phyloP scores from a whole-genome alignment of 2,888 invertebrate genomes.

The Stenichneumon culpator region DNA sequence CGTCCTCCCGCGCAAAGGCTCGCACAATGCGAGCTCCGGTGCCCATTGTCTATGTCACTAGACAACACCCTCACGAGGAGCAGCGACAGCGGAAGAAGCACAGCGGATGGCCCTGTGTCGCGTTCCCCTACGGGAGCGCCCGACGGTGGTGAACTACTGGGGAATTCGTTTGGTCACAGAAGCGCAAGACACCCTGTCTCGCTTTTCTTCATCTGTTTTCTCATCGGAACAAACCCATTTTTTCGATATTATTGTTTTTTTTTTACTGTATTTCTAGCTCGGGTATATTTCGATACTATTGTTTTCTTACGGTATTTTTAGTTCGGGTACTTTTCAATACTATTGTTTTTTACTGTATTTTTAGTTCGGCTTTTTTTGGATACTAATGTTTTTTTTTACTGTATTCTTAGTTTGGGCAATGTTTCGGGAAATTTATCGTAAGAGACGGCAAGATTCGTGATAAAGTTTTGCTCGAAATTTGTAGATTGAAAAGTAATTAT shows the following conservation, averaged over 20 bases:
- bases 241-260: too few species aligned
- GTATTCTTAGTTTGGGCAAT: not conserved
- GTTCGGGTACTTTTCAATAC: too few species aligned
- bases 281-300: too few species aligned
- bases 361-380: too few species aligned
- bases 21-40: slow-evolving; percentile 74
- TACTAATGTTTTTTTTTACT: too few species aligned
- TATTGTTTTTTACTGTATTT: too few species aligned
- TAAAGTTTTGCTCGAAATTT: too few species aligned
- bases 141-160: slow-evolving; percentile 36
- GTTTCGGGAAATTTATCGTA: not conserved
- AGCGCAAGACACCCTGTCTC: not conserved
- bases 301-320: too few species aligned
- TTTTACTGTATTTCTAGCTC: too few species aligned
- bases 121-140: slow-evolving; percentile 32
- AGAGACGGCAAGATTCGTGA: not conserved
- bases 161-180: slow-evolving; percentile 25
- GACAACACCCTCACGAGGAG: slow-evolving; percentile 53
- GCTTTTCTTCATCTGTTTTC: slow-evolving; percentile 4
- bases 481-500: too few species aligned
- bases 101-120: slow-evolving; percentile 12
- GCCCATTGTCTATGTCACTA: slow-evolving; percentile 73
- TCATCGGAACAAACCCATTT: not conserved
- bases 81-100: slow-evolving; percentile 42
- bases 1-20: slow-evolving; percentile 70